Percentiles rank a stretch among this genome's conserved stretches.
phyloP scores from a whole-genome alignment of 2,888 invertebrate genomes.

The Hemaris fuciformis region DNA sequence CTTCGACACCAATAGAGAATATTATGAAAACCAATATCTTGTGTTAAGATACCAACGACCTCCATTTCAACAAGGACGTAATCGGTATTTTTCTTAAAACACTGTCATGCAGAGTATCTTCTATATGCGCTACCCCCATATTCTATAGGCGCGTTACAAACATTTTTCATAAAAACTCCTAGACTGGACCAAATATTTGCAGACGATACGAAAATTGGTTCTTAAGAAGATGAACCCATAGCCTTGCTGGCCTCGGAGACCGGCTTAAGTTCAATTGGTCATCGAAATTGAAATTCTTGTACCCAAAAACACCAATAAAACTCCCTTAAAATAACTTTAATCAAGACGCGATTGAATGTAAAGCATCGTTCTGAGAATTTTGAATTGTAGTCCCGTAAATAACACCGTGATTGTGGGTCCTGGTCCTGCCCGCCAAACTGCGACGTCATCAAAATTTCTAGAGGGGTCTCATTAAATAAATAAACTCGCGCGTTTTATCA shows the following conservation, averaged over 20 bases:
- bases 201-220: not conserved
- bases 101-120: not conserved
- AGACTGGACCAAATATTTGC: not conserved
- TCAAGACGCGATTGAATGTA: not conserved
- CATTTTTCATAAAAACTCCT: not conserved
- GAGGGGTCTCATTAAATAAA: not conserved
- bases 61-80: not conserved
- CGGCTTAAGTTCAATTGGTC: no score
- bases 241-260: no score
- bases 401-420: not conserved
- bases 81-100: not conserved
- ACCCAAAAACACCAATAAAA: not conserved
- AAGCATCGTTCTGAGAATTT: not conserved
- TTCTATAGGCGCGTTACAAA: no score
- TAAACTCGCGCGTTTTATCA: not conserved
- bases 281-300: no score
- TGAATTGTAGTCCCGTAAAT: not conserved
- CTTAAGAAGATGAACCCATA: no score
- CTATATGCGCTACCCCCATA: not conserved
- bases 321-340: not conserved
- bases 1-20: constrained; percentile 19
- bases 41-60: not conserved
- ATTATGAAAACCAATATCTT: constrained; percentile 12
- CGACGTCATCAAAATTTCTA: not conserved
- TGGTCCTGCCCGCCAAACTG: not conserved